A percentile compares a stretch with the other conserved stretches of the same genome.
Conservation (phyloP, 2,888 invertebrate species). For the Acanthosepion lycidas region DNA sequence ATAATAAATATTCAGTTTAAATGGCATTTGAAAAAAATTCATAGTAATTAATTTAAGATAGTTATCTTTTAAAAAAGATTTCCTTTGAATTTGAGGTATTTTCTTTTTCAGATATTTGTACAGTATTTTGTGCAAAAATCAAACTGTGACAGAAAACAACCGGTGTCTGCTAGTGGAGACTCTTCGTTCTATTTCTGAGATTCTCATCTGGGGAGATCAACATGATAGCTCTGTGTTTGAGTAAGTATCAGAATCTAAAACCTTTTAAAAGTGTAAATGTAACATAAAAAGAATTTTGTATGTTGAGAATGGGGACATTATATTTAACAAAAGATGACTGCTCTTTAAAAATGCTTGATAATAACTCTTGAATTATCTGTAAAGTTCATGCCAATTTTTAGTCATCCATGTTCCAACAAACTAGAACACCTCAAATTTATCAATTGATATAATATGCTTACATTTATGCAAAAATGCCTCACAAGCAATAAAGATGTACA, state of each 20-base stretch:
- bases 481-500: too few relatives aligned
- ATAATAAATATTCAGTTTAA: not conserved
- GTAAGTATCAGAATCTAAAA: slow-evolving; percentile 80
- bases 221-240: slow-evolving; percentile 99
- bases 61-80: not conserved
- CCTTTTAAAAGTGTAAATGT: too few relatives aligned
- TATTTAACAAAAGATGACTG: too few relatives aligned
- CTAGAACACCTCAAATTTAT: too few relatives aligned
- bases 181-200: slow-evolving; percentile 96
- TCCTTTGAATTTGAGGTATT: not conserved
- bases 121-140: slow-evolving; percentile 93
- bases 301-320: too few relatives aligned
- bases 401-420: too few relatives aligned
- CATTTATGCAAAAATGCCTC: too few relatives aligned
- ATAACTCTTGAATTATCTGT: too few relatives aligned
- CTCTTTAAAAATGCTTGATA: too few relatives aligned
- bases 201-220: slow-evolving; percentile 99
- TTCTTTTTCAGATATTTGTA: slow-evolving; percentile 83
- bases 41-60: not conserved
- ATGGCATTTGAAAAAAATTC: not conserved
- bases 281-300: too few relatives aligned
- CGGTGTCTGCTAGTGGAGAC: slow-evolving; percentile 96
- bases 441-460: too few relatives aligned
- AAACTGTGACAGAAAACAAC: slow-evolving; percentile 94
- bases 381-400: too few relatives aligned